Evolutionary conservation across 2,797 vertebrate species (phyloP), one percentile per base, ranked within the genome.

Genomic region (Danio tinwini): DNA sequence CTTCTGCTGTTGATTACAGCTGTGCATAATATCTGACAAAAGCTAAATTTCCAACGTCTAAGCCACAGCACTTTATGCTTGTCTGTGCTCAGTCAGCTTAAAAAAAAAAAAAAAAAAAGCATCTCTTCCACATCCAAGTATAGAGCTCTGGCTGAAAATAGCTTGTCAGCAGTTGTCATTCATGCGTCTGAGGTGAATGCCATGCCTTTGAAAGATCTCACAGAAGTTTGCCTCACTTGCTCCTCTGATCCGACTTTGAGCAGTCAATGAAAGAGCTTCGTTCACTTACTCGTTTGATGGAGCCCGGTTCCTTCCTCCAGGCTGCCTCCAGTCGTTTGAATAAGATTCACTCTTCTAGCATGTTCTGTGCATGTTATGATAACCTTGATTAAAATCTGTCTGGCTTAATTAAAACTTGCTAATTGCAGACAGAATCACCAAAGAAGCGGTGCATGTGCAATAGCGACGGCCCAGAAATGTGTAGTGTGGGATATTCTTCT

Each of bases 241-340:
- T 64, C 7, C 82, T 85, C 81, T 84, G 82, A 85, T 84, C 80
- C 55, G 70, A 76, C 50, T 69, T 78, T 11, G 74, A n/a, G 71
- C 71, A 78, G 78, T 69, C 77, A 65, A 44, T 63, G 39, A 78
- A 80, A 82, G 45, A 65, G 44, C 64, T 49, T 79, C 29, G 0
- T 61, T 79, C 61, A 12, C 53, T 53, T 42, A n/a, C 74, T 86
- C 52, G 81, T 86, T 85, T 89, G 86, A 89, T 89, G 89, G 84
- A 7, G 40, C 61, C 78, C 9, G 45, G 81, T 87, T 86, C 83
- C 88, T 87, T 88, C 88, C 82, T 85, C 82, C 86, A 85, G 75
- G 84, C 75, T 68, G 64, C 78, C 53, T 81, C 45, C 69, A 72
- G 78, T 70, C 55, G 82, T 52, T 75, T 85, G 81, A 79, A 61